Conservation (phyloP, 2,888 invertebrate genomes). For the Drosophila hamatofila region DNA sequence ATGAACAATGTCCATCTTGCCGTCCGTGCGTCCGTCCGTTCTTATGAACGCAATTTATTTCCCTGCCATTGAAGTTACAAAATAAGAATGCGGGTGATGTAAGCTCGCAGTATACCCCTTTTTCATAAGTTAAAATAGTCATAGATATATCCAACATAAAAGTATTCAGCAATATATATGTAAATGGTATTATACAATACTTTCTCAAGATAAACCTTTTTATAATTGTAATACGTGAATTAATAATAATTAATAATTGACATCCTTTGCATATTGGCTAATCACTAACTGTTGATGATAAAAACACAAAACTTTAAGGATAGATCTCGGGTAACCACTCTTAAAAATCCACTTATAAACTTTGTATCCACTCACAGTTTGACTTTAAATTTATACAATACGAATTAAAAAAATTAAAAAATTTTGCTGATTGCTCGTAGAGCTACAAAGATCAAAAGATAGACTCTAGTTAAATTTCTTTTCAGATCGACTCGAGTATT, state of each 20-base stretch:
- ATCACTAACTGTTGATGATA: too few species aligned
- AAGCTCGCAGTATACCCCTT: background rate
- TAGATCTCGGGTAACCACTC: background rate
- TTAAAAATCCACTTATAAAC: too few species aligned
- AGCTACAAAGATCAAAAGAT: background rate
- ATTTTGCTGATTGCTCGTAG: background rate
- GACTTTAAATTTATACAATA: background rate
- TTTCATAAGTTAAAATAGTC: background rate
- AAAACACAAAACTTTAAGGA: background rate
- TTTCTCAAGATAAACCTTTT: too few species aligned
- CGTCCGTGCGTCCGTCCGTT: background rate
- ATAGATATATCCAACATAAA: too few species aligned
- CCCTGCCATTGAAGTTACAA: background rate
- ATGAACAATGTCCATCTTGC: background rate
- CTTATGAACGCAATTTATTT: constrained; percentile 5
- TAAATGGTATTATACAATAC: too few species aligned
- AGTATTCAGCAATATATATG: too few species aligned
- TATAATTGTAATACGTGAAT: too few species aligned
- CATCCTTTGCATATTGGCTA: too few species aligned
- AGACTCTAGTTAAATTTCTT: too few species aligned
- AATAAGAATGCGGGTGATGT: background rate
- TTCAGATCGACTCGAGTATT: too few species aligned
- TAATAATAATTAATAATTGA: too few species aligned
- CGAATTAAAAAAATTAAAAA: background rate
- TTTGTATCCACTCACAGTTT: too few species aligned